phyloP scores from a whole-genome alignment of 2,888 invertebrate species.

The Notocelia uddmanniana region DNA sequence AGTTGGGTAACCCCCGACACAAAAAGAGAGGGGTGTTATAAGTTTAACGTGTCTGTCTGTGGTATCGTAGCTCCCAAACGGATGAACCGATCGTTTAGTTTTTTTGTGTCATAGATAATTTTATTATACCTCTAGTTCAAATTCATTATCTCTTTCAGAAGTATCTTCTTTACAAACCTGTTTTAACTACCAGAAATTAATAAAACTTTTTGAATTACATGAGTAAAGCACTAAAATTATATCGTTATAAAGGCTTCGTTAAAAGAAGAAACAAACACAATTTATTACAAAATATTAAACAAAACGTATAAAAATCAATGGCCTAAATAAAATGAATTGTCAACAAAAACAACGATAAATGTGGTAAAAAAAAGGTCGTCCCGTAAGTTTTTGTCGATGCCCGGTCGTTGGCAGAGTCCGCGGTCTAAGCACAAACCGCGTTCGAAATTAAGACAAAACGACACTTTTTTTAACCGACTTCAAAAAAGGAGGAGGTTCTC shows the following conservation, averaged over 20 bases:
- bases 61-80: too few species aligned
- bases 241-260: neutral
- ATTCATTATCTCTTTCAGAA: too few species aligned
- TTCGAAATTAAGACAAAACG: conserved; percentile 7
- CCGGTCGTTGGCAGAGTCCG: neutral
- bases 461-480: neutral
- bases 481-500: too few species aligned
- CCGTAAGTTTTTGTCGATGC: neutral
- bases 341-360: neutral
- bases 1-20: too few species aligned
- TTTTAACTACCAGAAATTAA: neutral
- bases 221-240: neutral
- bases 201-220: neutral
- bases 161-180: too few species aligned
- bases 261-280: neutral
- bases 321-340: neutral
- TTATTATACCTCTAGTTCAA: too few species aligned
- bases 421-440: neutral
- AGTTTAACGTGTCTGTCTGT: too few species aligned
- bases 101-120: too few species aligned
- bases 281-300: neutral
- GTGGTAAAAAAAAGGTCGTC: neutral
- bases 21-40: too few species aligned
- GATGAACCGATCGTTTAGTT: too few species aligned
- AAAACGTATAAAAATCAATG: neutral